These are phyloP conservation scores for Nansenia antarctica DNA, from an alignment of 2,113 vertebrate genomes.

Conservation along the genomic window DNA sequence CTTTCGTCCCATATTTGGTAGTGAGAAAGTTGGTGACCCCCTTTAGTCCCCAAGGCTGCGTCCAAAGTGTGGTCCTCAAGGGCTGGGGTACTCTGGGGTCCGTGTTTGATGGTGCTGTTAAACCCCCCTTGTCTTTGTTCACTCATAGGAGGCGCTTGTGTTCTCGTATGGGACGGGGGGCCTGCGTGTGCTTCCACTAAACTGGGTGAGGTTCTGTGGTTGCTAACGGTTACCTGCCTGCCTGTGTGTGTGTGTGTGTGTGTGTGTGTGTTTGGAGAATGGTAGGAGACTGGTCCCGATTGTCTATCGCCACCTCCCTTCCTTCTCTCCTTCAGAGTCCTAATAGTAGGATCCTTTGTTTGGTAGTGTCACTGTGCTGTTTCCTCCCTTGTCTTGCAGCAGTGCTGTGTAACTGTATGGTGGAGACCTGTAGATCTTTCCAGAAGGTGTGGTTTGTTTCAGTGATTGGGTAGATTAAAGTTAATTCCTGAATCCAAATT, in stretches of 20 bases:
- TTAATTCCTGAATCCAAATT: slow-evolving; percentile 33
- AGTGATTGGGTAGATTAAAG: neutral
- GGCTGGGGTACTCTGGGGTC: too few species aligned
- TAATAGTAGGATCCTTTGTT: neutral
- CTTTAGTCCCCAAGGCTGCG: too few species aligned
- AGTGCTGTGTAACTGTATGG: neutral
- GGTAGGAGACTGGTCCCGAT: neutral
- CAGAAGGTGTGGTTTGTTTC: slow-evolving; percentile 9
- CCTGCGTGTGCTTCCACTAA: slow-evolving; percentile 77
- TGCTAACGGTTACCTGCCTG: slow-evolving; percentile 59
- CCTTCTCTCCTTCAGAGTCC: slow-evolving; percentile 3
- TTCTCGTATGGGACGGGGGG: slow-evolving; percentile 80
- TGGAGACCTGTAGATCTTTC: slow-evolving; percentile 23
- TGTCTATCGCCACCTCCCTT: neutral
- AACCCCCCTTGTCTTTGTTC: slow-evolving; percentile 75
- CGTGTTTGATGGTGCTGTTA: slow-evolving; percentile 68
- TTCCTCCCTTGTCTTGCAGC: neutral
- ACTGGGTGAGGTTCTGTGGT: slow-evolving; percentile 78
- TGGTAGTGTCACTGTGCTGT: too few species aligned
- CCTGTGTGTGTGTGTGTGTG: slow-evolving; percentile 67
- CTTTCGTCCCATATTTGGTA: too few species aligned
- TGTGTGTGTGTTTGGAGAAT: slow-evolving; percentile 58
- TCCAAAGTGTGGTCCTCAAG: too few species aligned
- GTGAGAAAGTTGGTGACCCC: too few species aligned
- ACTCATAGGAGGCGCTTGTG: slow-evolving; percentile 81